Evolutionary conservation across 2,113 vertebrate genomes (phyloP), one percentile per base, ranked within the genome.

Genomic region (Setophaga coronata): DNA sequence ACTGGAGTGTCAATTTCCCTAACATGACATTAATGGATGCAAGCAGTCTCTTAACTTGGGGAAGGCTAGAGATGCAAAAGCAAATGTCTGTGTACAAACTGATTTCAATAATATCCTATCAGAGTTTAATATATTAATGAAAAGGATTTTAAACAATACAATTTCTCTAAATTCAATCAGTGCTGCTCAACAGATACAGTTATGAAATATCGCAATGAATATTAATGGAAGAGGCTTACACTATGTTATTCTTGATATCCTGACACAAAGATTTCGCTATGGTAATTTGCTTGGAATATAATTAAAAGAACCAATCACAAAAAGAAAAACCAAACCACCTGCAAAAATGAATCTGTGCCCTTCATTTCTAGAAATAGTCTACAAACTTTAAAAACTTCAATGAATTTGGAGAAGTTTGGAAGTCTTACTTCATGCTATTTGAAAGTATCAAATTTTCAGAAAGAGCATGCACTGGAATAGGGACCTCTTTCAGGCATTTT

Each of bases 121-220:
- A 82, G 89, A 84, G 57, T 60, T 93, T 73, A 94, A 93, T 83
- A 54, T 67, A 89, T 76, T 87, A 96, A 95, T 87, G 47, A 67
- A 72, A 80, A 91, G 10, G 4, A 60, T 92, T 93, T 93, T 81
- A 74, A 96, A 95, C 91, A 92, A 82, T 40, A 74, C 56, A 73
- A 47, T 93, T 94, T 90, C 74, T 86, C 87, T 89, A 83, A 77
- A 95, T 86, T 97, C 89, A 87, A 94, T 90, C 69, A 72, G 45
- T 38, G 61, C 62, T 93, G 67, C 82, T 89, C 77, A 94, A 65
- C 72, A 78, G 61, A 91, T 73, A 82, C 50, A 64, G 70, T 77
- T 87, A 58, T 14, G 15, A 92, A 96, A 89, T 40, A 89, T 28
- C 64, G 86, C 29, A 62, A 92, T 83, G 43, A 96, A 83, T 88